Evolutionary conservation across 2,888 invertebrate genomes (phyloP), one percentile per base, ranked within the genome.

Genomic region (Minunthozetes semirufus): DNA sequence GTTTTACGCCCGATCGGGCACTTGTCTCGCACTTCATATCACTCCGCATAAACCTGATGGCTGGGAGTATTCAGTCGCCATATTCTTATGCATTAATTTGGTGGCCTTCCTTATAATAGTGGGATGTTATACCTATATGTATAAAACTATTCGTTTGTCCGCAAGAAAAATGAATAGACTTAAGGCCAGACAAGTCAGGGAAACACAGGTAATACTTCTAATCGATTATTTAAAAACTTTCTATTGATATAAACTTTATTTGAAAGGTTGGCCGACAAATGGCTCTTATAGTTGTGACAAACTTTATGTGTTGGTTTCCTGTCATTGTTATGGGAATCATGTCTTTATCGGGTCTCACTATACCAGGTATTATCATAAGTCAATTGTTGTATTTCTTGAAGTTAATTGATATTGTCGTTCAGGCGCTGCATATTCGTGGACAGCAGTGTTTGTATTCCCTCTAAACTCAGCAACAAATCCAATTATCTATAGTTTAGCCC

Each of bases 21-120:
- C 82, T 15, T 83, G 83, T 76, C 75, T 83, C 19, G 80, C 82
- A 0, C 77, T 82, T 15, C 81, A 82, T 33, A 80, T 82, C 13
- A 82, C 82, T 22, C 80, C 79, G 46, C 80, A 81, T 72, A 77
- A 79, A 42, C 80, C 80, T 1, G 79, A 81, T 9, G 82, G 82
- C 8, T 82, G 82, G 82, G 80, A 82, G 72, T 82, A 82, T 76
- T 80, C 81, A 4, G 79, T 81, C 5, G 80, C 80, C 2, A 78
- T 83, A 9, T 82, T 82, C 75, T 79, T 82, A 66, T 78, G 81
- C 56, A 77, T 81, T 38, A 83, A 83, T 76, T 80, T 81, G 56
- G 38, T 80, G 8, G 79, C 80, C 3, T 82, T 83, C 77, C 27
- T 82, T 0, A 73, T 81, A 29, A 81, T 82, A 48, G 80, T 80